phyloP scores from a whole-genome alignment of 2,797 vertebrate genomes.

The Iguana delicatissima region DNA sequence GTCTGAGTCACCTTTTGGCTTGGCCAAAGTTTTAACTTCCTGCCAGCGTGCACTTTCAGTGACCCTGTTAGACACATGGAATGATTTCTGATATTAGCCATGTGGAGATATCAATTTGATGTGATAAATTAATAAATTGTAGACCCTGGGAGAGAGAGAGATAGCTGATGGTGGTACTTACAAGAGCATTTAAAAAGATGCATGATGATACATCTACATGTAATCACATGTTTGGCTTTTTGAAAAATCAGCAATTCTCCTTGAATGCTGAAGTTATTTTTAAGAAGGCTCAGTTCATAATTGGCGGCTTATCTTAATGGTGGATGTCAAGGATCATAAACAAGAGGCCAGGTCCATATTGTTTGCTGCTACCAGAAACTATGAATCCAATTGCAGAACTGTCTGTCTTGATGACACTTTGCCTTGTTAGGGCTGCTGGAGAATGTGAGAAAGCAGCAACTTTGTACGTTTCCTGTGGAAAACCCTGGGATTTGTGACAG shows the following conservation, averaged over 20 bases:
- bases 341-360: constrained; percentile 17
- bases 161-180: too few relatives aligned
- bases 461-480: constrained; percentile 17
- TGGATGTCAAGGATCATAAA: constrained; percentile 12
- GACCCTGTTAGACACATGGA: too few relatives aligned
- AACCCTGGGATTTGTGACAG: constrained; percentile 3
- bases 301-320: not conserved
- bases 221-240: not conserved
- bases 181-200: not conserved
- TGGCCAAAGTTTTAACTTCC: too few relatives aligned
- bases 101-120: too few relatives aligned
- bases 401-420: constrained; percentile 14
- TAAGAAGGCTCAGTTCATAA: not conserved
- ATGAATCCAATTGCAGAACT: not conserved
- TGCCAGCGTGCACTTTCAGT: too few relatives aligned
- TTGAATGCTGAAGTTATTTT: not conserved
- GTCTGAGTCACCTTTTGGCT: too few relatives aligned
- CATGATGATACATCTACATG: not conserved
- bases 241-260: not conserved
- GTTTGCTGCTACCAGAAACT: not conserved
- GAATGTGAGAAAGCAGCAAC: constrained; percentile 18
- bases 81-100: too few relatives aligned
- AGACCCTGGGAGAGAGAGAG: too few relatives aligned
- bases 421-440: not conserved
- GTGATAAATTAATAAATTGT: too few relatives aligned